A percentile compares a stretch with the other conserved stretches of the same genome.
Conservation (phyloP, 2,113 vertebrate species). For the Lota lota region DNA sequence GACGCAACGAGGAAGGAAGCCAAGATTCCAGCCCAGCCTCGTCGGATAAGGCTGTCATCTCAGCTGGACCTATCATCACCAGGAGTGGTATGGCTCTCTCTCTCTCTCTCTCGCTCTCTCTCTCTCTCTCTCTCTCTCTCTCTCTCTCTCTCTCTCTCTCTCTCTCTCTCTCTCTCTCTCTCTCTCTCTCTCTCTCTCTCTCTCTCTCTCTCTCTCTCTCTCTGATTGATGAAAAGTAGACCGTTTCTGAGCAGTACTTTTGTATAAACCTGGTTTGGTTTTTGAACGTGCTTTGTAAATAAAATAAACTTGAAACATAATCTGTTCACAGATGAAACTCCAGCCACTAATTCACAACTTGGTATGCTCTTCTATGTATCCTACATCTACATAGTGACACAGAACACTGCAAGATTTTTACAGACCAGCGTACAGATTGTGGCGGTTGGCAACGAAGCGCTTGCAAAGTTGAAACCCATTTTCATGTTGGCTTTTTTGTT, state of each 20-base stretch:
- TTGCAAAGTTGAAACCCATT: too few relatives aligned
- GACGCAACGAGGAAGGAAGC: slow-evolving; percentile 71
- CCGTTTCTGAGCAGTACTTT: too few relatives aligned
- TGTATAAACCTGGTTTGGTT: too few relatives aligned
- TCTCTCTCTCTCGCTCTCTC: too few relatives aligned
- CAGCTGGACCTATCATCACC: slow-evolving; percentile 95
- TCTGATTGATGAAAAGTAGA: too few relatives aligned
- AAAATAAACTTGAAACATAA: neutral
- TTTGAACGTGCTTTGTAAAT: too few relatives aligned
- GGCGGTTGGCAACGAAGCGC: neutral
- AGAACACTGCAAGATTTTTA: neutral
- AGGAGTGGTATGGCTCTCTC: slow-evolving; percentile 78
- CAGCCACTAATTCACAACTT: slow-evolving; percentile 89
- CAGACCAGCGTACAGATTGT: neutral
- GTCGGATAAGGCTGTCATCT: slow-evolving; percentile 84
- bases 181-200: too few relatives aligned
- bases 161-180: too few relatives aligned
- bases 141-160: too few relatives aligned
- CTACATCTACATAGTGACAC: neutral
- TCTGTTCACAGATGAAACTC: slow-evolving; percentile 83
- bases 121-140: too few relatives aligned
- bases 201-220: too few relatives aligned
- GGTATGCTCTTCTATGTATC: slow-evolving; percentile 75
- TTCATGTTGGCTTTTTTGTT: slow-evolving; percentile 17
- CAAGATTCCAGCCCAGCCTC: slow-evolving; percentile 58